Evolutionary conservation across 92 coral and sea anemone genomes (phyloP).

Genomic region (Paragorgia papillata): DNA sequence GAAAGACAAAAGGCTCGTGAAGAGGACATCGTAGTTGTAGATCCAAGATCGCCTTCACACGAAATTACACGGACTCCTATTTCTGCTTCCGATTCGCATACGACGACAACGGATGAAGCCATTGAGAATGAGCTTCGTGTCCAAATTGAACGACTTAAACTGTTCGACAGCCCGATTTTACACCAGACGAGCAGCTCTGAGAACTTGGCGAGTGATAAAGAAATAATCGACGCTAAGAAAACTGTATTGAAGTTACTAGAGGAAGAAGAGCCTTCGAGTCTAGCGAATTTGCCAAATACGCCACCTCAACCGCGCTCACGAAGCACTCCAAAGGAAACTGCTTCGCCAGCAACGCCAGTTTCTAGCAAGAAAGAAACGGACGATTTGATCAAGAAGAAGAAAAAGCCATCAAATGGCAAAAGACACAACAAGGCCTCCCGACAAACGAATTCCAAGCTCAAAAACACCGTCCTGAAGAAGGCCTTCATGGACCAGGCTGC

Average conservation of each 20-base stretch:
- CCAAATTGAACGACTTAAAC: constrained; percentile 22
- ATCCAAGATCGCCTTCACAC: constrained; percentile 91
- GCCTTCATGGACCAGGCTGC: constrained; percentile 58
- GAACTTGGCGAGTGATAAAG: constrained; percentile 10
- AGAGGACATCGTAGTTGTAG: constrained; percentile 59
- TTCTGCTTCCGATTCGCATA: constrained; percentile 2
- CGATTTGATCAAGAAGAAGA: constrained; percentile 62
- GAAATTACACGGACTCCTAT: constrained; percentile 78
- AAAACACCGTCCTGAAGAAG: constrained; percentile 24
- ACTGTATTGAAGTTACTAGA: constrained; percentile 15
- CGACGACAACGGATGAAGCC: constrained; percentile 38
- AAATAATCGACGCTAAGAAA: constrained; percentile 13
- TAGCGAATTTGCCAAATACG: constrained; percentile 8
- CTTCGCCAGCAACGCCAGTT: too few species aligned
- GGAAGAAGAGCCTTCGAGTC: neutral
- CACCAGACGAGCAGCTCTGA: constrained; percentile 30
- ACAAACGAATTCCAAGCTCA: neutral
- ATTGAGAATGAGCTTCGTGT: constrained; percentile 25
- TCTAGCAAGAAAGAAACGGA: constrained; percentile 71
- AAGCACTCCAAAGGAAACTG: constrained; percentile 28
- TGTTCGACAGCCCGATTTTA: constrained; percentile 24
- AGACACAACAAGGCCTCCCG: neutral
- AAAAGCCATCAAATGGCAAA: neutral
- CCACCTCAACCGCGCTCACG: constrained; percentile 26
- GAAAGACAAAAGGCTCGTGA: constrained; percentile 73